These are phyloP conservation scores for Ruditapes philippinarum DNA, from an alignment of 1,140 invertebrate species.

Conservation along the genomic window DNA sequence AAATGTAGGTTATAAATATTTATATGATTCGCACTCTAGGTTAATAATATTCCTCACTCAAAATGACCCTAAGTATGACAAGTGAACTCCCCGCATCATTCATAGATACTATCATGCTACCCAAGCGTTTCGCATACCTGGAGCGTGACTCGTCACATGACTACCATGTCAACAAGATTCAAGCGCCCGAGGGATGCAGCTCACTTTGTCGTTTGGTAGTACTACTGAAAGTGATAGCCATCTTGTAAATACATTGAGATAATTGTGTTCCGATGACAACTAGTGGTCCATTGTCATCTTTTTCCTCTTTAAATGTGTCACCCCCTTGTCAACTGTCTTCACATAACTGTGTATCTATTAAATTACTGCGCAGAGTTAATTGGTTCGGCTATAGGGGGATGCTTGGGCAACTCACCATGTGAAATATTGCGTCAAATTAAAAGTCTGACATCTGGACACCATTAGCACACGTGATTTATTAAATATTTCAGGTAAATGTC, in stretches of 20 bases:
- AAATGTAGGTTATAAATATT: background rate
- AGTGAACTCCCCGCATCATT: background rate
- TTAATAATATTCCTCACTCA: background rate
- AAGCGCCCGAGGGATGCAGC: slow-evolving; percentile 45
- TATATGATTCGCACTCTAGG: no score
- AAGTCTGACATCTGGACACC: slow-evolving; percentile 35
- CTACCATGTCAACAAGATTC: slow-evolving; percentile 10
- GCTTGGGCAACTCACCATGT: background rate
- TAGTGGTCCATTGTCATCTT: slow-evolving; percentile 54
- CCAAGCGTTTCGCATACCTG: slow-evolving; percentile 48
- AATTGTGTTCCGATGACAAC: slow-evolving; percentile 42
- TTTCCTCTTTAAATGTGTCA: slow-evolving; percentile 39
- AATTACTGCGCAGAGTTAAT: slow-evolving; percentile 40
- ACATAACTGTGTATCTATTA: slow-evolving; percentile 14
- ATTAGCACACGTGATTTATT: slow-evolving; percentile 36
- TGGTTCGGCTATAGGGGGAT: background rate
- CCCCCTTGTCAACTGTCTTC: slow-evolving; percentile 8
- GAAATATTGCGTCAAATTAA: slow-evolving; percentile 59
- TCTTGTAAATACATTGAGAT: slow-evolving; percentile 51
- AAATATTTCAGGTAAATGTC: slow-evolving; percentile 45
- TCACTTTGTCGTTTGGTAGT: slow-evolving; percentile 14
- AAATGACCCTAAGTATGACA: slow-evolving; percentile 28
- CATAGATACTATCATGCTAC: slow-evolving; percentile 37
- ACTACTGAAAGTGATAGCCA: slow-evolving; percentile 15
- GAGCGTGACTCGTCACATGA: slow-evolving; percentile 53